Evolutionary conservation across 2,797 vertebrate genomes (phyloP).

Genomic region (Remorina albescens): DNA sequence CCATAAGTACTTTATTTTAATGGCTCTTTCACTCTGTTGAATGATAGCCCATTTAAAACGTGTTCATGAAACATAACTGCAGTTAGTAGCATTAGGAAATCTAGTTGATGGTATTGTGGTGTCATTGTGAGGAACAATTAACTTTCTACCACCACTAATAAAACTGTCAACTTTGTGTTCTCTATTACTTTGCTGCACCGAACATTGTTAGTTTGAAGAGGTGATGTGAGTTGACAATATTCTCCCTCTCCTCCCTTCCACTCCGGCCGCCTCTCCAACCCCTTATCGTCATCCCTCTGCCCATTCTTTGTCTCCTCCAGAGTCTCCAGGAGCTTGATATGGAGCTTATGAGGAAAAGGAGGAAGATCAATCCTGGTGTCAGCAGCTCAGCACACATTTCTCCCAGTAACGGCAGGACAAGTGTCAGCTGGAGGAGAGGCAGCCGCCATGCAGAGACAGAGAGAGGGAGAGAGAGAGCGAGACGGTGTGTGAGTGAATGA

Average conservation of each 20-base stretch:
- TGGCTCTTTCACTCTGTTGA: neutral
- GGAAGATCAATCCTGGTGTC: slow-evolving; percentile 93
- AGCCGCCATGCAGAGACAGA: slow-evolving; percentile 89
- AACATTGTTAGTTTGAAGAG: slow-evolving; percentile 73
- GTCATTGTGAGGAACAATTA: slow-evolving; percentile 43
- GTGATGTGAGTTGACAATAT: slow-evolving; percentile 71
- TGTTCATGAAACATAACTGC: neutral
- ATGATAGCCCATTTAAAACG: neutral
- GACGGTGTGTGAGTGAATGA: slow-evolving; percentile 36
- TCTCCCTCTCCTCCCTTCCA: slow-evolving; percentile 31
- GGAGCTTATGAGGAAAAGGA: slow-evolving; percentile 89
- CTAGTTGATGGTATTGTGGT: slow-evolving; percentile 5
- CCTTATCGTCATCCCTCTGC: slow-evolving; percentile 36
- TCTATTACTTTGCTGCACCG: slow-evolving; percentile 43
- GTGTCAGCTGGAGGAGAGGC: slow-evolving; percentile 90
- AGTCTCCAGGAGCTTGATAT: slow-evolving; percentile 91
- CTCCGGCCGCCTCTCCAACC: slow-evolving; percentile 30
- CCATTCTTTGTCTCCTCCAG: slow-evolving; percentile 70
- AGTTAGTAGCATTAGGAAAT: neutral
- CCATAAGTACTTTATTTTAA: slow-evolving; percentile 4
- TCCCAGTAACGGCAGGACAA: slow-evolving; percentile 96
- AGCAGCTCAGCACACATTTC: slow-evolving; percentile 91
- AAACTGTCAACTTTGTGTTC: slow-evolving; percentile 58
- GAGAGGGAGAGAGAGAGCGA: slow-evolving; percentile 42
- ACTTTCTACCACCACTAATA: slow-evolving; percentile 28